phyloP scores from a whole-genome alignment of 2,113 vertebrate species.

The Rynchops niger region DNA sequence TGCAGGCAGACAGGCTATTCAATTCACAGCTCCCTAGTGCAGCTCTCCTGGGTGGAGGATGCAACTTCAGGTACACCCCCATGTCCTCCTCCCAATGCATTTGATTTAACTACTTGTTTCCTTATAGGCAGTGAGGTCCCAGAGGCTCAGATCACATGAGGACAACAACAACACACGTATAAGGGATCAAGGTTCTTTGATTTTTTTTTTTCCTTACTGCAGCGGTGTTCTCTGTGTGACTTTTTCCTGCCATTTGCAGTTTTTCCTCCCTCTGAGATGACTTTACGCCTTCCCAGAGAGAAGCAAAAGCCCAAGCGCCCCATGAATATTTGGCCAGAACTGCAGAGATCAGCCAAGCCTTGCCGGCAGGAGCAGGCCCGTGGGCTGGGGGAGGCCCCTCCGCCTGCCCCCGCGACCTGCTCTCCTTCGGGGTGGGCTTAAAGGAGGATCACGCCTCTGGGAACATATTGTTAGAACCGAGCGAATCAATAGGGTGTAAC shows the following conservation, averaged over 20 bases:
- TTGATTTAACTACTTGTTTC: not conserved
- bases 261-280: not conserved
- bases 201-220: too few relatives aligned
- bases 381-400: not conserved
- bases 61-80: too few relatives aligned
- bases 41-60: not conserved
- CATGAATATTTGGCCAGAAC: not conserved
- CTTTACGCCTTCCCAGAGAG: not conserved
- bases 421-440: too few relatives aligned
- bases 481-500: not conserved
- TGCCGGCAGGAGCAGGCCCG: not conserved
- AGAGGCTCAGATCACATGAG: fast-evolving
- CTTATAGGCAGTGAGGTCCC: not conserved
- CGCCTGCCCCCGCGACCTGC: too few relatives aligned
- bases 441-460: not conserved
- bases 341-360: not conserved
- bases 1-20: fast-evolving
- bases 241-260: not conserved
- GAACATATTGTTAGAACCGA: not conserved
- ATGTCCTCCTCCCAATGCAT: not conserved
- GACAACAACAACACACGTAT: fast-evolving
- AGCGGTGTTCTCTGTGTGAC: not conserved
- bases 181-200: not conserved
- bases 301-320: not conserved
- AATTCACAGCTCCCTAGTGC: not conserved